Evolutionary conservation across 2,888 invertebrate genomes (phyloP), one percentile per base, ranked within the genome.

Genomic region (Sympetrum striolatum): DNA sequence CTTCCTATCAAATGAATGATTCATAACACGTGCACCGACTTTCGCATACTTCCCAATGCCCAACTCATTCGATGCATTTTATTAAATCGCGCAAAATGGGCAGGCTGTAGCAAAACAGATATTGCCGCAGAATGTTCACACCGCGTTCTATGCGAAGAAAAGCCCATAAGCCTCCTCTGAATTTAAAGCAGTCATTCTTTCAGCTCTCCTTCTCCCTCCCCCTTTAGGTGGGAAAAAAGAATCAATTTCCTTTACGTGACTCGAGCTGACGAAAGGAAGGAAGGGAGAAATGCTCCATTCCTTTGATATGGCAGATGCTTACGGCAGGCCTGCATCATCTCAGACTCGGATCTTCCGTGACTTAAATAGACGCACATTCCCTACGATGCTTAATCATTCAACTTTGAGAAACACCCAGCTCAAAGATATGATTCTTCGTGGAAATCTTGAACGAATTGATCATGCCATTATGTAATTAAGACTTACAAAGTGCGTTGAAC

Each of bases 181-280:
- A 86, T 86, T 64, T 86, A 37, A 86, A 86, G 37, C n/a, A 64
- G 64, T 60, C 35, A 35, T 86, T 60, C 35, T 60, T 60, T 35
- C 58, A 8, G 5, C 58, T 18, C 31, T 8, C 80, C 22, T 5
- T 60, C 60, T 18, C 18, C 1, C n/a, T n/a, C 64, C 25, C 10
- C n/a, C 64, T n/a, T 22, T n/a, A 5, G n/a, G 25, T 64, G n/a
- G 31, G 37, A 37, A 37, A 58, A 64, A 8, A 86, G 64, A 86
- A 86, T 64, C 86, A 64, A 37, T 86, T 60, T 64, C 60, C 64
- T 18, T 86, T 64, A 86, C 86, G 86, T 37, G 86, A 86, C 60
- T 86, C 48, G 58, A 25, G 22, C 35, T 58, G 73, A 73, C 25
- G n/a, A 5, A n/a, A 60, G 22, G 48, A 86, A 82, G 15, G 35